phyloP scores from a whole-genome alignment of 2,113 vertebrate species.

The Ellobius talpinus region DNA sequence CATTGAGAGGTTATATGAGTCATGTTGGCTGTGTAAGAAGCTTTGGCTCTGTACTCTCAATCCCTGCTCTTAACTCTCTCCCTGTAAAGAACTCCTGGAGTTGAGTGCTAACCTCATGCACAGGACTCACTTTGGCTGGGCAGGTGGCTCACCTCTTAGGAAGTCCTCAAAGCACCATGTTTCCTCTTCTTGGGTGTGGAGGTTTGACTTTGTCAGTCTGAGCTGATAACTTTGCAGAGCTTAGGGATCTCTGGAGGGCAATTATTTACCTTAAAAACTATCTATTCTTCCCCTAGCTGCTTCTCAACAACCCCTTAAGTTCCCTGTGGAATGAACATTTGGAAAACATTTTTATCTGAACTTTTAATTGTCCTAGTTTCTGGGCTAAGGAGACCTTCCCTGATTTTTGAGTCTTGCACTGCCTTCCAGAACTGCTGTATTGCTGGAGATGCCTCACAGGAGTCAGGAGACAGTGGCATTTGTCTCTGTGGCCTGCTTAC shows the following conservation, averaged over 20 bases:
- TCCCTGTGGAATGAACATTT: slow-evolving; percentile 45
- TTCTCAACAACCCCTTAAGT: background rate
- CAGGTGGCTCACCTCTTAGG: background rate
- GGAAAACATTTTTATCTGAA: slow-evolving; percentile 60
- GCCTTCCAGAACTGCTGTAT: background rate
- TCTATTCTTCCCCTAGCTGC: background rate
- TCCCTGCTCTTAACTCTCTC: background rate
- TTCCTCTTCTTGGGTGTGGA: background rate
- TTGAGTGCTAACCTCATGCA: background rate
- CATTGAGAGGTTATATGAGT: background rate
- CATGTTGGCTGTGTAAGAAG: background rate
- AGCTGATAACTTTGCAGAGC: slow-evolving; percentile 26
- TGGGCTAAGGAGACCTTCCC: background rate
- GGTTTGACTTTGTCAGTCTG: background rate
- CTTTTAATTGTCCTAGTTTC: slow-evolving; percentile 64
- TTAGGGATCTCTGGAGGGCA: slow-evolving; percentile 42
- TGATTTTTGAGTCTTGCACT: background rate
- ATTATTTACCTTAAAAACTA: slow-evolving; percentile 33
- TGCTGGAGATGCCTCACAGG: background rate
- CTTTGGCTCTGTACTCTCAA: background rate
- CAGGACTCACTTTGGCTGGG: background rate
- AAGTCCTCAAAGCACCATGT: background rate
- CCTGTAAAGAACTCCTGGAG: background rate
- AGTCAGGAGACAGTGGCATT: background rate
- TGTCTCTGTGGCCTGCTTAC: background rate